Conservation (phyloP, 2,113 vertebrate genomes). For the Orcinus orca region DNA sequence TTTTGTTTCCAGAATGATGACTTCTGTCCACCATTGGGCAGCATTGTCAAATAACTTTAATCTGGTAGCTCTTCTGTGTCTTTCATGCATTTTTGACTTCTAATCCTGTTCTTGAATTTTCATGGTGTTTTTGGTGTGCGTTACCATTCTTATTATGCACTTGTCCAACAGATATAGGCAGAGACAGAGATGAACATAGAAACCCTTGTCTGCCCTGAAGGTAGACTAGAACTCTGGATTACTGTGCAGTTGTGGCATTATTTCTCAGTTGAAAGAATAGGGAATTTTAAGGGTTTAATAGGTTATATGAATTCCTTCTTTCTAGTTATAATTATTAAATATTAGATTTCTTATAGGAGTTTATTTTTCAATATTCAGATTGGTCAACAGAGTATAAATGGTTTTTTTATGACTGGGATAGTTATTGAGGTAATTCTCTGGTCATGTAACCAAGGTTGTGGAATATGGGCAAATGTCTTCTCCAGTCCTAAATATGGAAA, state of each 20-base stretch:
- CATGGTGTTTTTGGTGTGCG: slow-evolving; percentile 3
- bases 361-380: background rate
- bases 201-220: background rate
- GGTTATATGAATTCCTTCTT: background rate
- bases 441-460: background rate
- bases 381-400: slow-evolving; percentile 9
- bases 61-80: background rate
- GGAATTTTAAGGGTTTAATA: background rate
- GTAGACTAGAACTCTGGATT: background rate
- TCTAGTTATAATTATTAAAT: slow-evolving; percentile 8
- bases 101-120: slow-evolving; percentile 39
- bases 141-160: background rate
- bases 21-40: background rate
- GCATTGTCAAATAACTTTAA: slow-evolving; percentile 20
- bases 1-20: slow-evolving; percentile 33
- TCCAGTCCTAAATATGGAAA: background rate
- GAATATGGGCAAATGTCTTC: background rate
- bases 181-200: background rate
- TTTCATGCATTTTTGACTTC: background rate
- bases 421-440: background rate
- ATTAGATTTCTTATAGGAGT: background rate
- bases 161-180: background rate
- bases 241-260: background rate
- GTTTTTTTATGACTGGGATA: background rate
- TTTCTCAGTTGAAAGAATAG: slow-evolving; percentile 1